A percentile compares a stretch with the other conserved stretches of the same genome.
These are phyloP conservation scores for Sphaerophoria rueppellii DNA, from an alignment of 2,888 invertebrate species.

Conservation along the genomic window DNA sequence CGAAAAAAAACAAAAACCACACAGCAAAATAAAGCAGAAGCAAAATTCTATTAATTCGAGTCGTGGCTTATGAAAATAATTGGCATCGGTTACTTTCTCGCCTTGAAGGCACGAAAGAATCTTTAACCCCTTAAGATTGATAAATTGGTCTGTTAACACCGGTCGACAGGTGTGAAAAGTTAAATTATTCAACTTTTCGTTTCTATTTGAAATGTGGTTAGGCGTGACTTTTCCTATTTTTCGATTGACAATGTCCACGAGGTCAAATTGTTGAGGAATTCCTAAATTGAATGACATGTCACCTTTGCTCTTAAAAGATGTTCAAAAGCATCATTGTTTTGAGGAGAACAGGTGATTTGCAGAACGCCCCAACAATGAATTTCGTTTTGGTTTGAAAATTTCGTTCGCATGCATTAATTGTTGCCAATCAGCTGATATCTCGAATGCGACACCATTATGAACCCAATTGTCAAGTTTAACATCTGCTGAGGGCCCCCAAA, in stretches of 20 bases:
- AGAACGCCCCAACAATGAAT: neutral
- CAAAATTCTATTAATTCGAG: conserved; percentile 3
- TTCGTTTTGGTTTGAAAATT: neutral
- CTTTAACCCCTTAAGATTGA: conserved; percentile 4
- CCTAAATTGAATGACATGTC: neutral
- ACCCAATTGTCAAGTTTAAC: conserved; percentile 2
- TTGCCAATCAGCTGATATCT: conserved; percentile 17
- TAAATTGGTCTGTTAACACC: conserved; percentile 28
- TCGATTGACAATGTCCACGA: too few relatives aligned
- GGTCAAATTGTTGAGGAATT: too few relatives aligned
- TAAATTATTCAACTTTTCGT: conserved; percentile 7
- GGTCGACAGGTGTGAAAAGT: conserved; percentile 33
- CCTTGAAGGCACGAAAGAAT: conserved; percentile 7
- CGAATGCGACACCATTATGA: neutral
- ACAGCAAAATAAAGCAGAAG: neutral
- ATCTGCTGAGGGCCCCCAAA: neutral
- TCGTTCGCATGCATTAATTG: conserved; percentile 19
- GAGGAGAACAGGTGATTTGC: conserved; percentile 2
- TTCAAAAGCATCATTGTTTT: neutral
- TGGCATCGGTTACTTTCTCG: conserved; percentile 33
- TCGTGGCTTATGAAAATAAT: conserved; percentile 1
- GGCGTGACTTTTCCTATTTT: too few relatives aligned
- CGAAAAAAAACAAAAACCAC: neutral
- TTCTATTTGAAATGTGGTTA: conserved; percentile 2
- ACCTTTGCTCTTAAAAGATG: conserved; percentile 3